Conservation (phyloP, 2,888 invertebrate species). For the Arrhopalites spinosus region DNA sequence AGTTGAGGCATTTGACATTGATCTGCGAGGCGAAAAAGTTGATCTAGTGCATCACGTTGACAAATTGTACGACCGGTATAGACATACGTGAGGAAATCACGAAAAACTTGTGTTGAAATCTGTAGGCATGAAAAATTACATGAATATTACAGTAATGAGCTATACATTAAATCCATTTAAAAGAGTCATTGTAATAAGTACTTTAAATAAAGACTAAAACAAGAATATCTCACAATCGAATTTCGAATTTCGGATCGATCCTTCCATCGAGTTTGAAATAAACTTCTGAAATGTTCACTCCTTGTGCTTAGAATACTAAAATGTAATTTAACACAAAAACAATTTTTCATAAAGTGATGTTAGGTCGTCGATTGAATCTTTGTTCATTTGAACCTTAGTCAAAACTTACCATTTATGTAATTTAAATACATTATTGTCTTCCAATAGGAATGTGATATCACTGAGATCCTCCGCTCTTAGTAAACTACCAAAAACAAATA, state of each 20-base stretch:
- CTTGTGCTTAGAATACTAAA: conserved; percentile 61
- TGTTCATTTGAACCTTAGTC: no score
- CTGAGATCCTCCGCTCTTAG: conserved; percentile 57
- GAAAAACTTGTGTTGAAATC: conserved; percentile 60
- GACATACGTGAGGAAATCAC: conserved; percentile 60
- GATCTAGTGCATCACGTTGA: conserved; percentile 59
- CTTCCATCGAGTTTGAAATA: conserved; percentile 60
- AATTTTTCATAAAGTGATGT: no score
- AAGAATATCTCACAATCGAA: conserved; percentile 54
- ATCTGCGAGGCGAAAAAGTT: conserved; percentile 59
- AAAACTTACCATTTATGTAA: conserved; percentile 55
- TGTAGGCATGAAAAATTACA: conserved; percentile 49
- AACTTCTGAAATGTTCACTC: conserved; percentile 60
- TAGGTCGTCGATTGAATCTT: no score
- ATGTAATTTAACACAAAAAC: no score
- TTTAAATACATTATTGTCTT: conserved; percentile 59
- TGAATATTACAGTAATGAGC: not conserved
- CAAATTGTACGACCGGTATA: conserved; percentile 62
- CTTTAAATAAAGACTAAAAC: no score
- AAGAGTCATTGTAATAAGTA: no score
- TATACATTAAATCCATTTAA: no score
- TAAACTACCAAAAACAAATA: conserved; percentile 45
- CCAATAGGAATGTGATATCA: conserved; percentile 60
- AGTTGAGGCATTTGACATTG: conserved; percentile 60
- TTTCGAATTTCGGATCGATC: conserved; percentile 58